phyloP scores from a whole-genome alignment of 2,888 invertebrate species.

The Pachydiplax longipennis region DNA sequence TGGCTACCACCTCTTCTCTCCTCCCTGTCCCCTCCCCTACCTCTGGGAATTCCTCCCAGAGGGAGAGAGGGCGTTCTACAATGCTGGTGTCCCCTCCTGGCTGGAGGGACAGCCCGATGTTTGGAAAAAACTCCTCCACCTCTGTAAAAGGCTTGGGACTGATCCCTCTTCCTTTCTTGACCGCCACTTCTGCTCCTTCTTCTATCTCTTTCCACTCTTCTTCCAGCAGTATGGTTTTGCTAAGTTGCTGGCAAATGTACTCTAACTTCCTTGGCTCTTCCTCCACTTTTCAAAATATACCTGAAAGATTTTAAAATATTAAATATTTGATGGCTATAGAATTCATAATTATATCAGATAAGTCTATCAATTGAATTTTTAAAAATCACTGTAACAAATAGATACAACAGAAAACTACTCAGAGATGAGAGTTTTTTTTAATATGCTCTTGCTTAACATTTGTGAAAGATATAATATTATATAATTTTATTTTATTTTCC shows the following conservation, averaged over 20 bases:
- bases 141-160: background rate
- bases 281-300: conserved; percentile 23
- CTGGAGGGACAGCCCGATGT: conserved; percentile 26
- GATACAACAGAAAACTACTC: too few relatives aligned
- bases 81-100: conserved; percentile 36
- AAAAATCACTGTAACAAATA: too few relatives aligned
- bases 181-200: conserved; percentile 28
- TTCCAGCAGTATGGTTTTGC: background rate
- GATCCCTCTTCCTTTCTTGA: conserved; percentile 1
- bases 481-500: too few relatives aligned
- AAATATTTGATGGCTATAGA: too few relatives aligned
- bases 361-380: too few relatives aligned
- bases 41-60: conserved; percentile 43
- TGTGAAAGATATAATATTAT: too few relatives aligned
- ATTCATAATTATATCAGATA: too few relatives aligned
- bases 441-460: too few relatives aligned
- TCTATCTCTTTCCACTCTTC: background rate
- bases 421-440: too few relatives aligned
- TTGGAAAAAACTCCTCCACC: conserved; percentile 9
- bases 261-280: conserved; percentile 9
- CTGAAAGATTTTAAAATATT: background rate
- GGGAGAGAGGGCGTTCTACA: conserved; percentile 40
- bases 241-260: conserved; percentile 22
- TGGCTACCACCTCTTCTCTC: conserved; percentile 46
- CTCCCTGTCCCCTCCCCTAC: conserved; percentile 24